Percentiles rank a stretch among this genome's conserved stretches.
These are phyloP conservation scores for Hylaeus volcanicus DNA, from an alignment of 1,140 invertebrate species.

Conservation along the genomic window DNA sequence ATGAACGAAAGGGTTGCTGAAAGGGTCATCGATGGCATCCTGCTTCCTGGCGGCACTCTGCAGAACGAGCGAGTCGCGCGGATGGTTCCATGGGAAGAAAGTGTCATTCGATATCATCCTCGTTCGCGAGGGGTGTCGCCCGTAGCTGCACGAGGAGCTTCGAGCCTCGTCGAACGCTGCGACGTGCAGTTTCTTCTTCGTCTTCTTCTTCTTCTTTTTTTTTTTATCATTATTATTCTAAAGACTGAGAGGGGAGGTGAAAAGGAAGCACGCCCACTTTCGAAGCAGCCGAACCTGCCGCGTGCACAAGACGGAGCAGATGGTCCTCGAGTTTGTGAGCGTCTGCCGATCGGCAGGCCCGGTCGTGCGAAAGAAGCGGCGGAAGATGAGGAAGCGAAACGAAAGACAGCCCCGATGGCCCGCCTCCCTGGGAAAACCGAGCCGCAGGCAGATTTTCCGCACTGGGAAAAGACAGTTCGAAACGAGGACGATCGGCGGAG, in stretches of 20 bases:
- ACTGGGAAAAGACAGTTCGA: slow-evolving; percentile 7
- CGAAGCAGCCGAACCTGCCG: slow-evolving; percentile 61
- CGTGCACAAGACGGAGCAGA: slow-evolving; percentile 65
- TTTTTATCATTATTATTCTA: slow-evolving; percentile 24
- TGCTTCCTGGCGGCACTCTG: slow-evolving; percentile 52
- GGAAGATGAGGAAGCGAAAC: slow-evolving; percentile 26
- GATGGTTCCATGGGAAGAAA: slow-evolving; percentile 53
- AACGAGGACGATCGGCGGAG: neutral
- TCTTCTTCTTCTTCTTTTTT: neutral
- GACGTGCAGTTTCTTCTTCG: slow-evolving; percentile 15
- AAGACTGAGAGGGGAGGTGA: slow-evolving; percentile 28
- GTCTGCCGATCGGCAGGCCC: slow-evolving; percentile 44
- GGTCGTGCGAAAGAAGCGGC: slow-evolving; percentile 46
- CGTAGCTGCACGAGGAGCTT: slow-evolving; percentile 4
- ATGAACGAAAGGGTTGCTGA: neutral
- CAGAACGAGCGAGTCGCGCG: slow-evolving; percentile 20
- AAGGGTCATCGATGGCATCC: slow-evolving; percentile 43
- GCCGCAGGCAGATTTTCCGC: neutral
- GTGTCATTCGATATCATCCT: slow-evolving; percentile 52
- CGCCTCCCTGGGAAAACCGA: slow-evolving; percentile 46
- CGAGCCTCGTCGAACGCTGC: neutral
- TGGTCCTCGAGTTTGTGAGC: slow-evolving; percentile 60
- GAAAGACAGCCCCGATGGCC: slow-evolving; percentile 33
- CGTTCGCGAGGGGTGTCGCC: slow-evolving; percentile 5
- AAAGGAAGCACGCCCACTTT: slow-evolving; percentile 68